Conservation (phyloP, 2,888 invertebrate genomes). For the Brenthis daphne region DNA sequence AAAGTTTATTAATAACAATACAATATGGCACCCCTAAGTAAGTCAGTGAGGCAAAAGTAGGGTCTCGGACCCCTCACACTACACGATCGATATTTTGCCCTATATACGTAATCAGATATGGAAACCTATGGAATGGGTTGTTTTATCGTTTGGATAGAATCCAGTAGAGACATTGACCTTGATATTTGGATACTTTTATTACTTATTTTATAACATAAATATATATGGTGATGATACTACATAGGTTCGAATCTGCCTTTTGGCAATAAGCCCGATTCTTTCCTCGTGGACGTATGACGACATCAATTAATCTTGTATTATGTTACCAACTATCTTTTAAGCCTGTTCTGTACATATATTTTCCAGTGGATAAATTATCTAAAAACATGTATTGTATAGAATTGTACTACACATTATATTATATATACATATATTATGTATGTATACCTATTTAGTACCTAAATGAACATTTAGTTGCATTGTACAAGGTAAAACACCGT, state of each 20-base stretch:
- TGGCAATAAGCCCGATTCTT: slow-evolving; percentile 7
- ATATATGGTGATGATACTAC: background rate
- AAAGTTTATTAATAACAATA: slow-evolving; percentile 14
- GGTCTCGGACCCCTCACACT: slow-evolving; percentile 30
- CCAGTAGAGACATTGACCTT: slow-evolving; percentile 32
- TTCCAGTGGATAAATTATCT: too few relatives aligned
- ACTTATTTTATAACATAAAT: background rate
- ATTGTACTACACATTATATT: too few relatives aligned
- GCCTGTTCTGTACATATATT: too few relatives aligned
- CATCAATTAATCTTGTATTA: background rate
- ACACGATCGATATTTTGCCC: slow-evolving; percentile 62
- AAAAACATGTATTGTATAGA: too few relatives aligned
- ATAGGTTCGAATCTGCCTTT: slow-evolving; percentile 1
- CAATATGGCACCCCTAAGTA: slow-evolving; percentile 36
- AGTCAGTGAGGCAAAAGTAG: slow-evolving; percentile 37
- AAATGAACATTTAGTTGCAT: too few relatives aligned
- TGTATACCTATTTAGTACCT: too few relatives aligned
- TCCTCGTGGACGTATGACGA: background rate
- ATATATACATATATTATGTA: too few relatives aligned
- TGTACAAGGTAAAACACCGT: too few relatives aligned
- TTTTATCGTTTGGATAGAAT: slow-evolving; percentile 30
- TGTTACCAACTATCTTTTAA: too few relatives aligned
- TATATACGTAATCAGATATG: slow-evolving; percentile 49
- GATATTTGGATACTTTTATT: slow-evolving; percentile 11
- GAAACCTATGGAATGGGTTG: slow-evolving; percentile 36